Evolutionary conservation across 2,113 vertebrate species (phyloP).

Genomic region (Axis porcinus): DNA sequence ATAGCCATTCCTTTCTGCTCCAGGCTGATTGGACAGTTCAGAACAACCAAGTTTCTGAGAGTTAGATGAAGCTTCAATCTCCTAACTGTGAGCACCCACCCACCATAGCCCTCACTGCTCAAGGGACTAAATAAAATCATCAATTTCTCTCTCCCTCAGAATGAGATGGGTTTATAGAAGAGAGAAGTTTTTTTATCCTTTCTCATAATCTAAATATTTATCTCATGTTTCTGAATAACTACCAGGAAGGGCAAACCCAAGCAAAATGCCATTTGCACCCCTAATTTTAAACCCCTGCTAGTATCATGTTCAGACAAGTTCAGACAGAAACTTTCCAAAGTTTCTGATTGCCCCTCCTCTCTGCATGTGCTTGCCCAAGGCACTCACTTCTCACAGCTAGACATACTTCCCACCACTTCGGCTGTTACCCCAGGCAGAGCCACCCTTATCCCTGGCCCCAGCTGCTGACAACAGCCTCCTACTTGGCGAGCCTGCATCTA

Average conservation of each 20-base stretch:
- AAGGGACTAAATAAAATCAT: neutral
- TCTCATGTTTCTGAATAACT: neutral
- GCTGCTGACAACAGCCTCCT: neutral
- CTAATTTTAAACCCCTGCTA: neutral
- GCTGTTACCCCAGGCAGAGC: neutral
- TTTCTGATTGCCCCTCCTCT: neutral
- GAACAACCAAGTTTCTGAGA: neutral
- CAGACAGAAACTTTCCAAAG: neutral
- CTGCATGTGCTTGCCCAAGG: neutral
- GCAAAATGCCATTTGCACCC: neutral
- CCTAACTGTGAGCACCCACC: neutral
- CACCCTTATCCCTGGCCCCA: neutral
- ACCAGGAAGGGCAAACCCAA: neutral
- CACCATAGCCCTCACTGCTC: neutral
- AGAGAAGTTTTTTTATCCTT: neutral
- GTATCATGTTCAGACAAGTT: neutral
- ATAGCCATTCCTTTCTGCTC: neutral
- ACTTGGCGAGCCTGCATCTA: too few species aligned
- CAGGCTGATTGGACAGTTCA: neutral
- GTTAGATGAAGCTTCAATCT: neutral
- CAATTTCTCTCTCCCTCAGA: neutral
- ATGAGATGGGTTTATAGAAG: neutral
- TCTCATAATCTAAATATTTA: neutral
- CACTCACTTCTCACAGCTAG: neutral
- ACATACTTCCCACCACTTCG: accelerated